Evolutionary conservation across 2,113 vertebrate genomes (phyloP).

Genomic region (Capricornis sumatraensis): DNA sequence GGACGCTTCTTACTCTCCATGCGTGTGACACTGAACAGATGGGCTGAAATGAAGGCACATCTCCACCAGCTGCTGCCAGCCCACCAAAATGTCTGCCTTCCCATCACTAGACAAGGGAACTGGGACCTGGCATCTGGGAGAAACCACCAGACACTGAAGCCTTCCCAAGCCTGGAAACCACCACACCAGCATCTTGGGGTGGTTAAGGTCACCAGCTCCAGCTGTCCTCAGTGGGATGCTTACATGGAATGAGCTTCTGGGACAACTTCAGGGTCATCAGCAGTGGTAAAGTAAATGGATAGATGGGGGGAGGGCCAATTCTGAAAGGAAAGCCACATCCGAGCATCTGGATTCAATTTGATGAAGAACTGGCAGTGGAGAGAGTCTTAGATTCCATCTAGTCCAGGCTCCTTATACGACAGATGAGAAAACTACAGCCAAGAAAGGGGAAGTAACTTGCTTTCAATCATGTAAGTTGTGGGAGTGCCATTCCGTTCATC

Average conservation of each 20-base stretch:
- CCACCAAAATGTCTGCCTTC: neutral
- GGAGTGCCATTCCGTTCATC: neutral
- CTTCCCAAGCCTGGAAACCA: neutral
- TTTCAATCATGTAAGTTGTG: neutral
- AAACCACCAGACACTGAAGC: neutral
- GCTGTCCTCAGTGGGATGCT: neutral
- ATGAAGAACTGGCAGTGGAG: neutral
- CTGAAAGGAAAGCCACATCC: slow-evolving; percentile 17
- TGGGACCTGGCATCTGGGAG: neutral
- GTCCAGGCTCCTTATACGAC: neutral
- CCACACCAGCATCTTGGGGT: neutral
- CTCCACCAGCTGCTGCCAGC: neutral
- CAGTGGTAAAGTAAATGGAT: neutral
- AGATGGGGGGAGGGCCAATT: neutral
- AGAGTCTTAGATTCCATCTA: neutral
- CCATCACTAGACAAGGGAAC: neutral
- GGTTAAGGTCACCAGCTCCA: neutral
- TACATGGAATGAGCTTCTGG: neutral
- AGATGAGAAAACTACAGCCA: neutral
- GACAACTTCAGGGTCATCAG: neutral
- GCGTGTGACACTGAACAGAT: slow-evolving; percentile 70
- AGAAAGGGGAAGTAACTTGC: neutral
- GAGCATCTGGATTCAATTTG: slow-evolving; percentile 1
- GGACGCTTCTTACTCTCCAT: slow-evolving; percentile 52
- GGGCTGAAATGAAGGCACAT: slow-evolving; percentile 61